Evolutionary conservation across 2,113 vertebrate species (phyloP).

Genomic region (Thoracochromis brauschi): DNA sequence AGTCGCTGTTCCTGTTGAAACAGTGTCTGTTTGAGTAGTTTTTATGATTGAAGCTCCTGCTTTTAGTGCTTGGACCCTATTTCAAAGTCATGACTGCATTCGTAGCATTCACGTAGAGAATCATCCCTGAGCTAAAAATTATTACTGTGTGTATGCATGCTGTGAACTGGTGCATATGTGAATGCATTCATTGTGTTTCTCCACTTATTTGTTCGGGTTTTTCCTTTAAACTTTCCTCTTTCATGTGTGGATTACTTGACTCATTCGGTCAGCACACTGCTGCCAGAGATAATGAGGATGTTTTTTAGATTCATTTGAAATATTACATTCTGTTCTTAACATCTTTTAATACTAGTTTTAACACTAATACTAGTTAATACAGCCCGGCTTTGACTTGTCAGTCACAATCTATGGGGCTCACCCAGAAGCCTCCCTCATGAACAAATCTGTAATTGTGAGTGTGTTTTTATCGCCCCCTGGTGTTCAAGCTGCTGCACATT

Average conservation of each 20-base stretch:
- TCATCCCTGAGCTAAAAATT: background rate
- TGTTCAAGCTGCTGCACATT: slow-evolving; percentile 6
- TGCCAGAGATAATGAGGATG: background rate
- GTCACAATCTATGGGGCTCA: background rate
- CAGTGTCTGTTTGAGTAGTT: background rate
- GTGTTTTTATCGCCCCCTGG: slow-evolving; percentile 56
- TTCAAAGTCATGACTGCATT: background rate
- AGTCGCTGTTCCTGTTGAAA: background rate
- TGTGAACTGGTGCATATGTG: background rate
- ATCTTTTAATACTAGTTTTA: background rate
- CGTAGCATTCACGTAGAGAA: background rate
- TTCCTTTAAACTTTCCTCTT: background rate
- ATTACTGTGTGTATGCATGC: background rate
- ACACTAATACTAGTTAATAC: background rate
- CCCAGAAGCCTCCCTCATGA: background rate
- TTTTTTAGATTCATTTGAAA: background rate
- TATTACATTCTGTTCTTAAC: background rate
- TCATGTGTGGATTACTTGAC: background rate
- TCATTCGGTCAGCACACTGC: background rate
- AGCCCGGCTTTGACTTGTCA: background rate
- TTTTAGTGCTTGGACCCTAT: background rate
- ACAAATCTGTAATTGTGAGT: background rate
- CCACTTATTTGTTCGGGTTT: background rate
- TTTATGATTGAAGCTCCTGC: background rate
- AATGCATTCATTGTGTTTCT: background rate